Evolutionary conservation across 2,113 vertebrate species (phyloP).

Genomic region (Athene cunicularia): DNA sequence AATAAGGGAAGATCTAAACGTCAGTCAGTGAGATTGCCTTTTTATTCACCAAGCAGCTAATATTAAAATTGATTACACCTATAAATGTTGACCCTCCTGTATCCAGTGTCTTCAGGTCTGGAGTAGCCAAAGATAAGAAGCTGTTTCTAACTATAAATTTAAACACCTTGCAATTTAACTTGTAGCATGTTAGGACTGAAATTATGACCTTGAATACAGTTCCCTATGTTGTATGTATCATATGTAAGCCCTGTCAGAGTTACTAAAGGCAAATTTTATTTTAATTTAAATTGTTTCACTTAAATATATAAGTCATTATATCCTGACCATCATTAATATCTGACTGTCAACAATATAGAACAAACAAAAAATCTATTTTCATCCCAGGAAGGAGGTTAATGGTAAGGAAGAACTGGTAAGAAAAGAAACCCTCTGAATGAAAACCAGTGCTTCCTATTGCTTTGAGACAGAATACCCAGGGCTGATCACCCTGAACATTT

Average conservation of each 20-base stretch:
- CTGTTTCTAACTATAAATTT: not conserved
- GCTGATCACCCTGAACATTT: not conserved
- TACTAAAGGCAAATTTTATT: not conserved
- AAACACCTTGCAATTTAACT: not conserved
- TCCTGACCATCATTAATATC: not conserved
- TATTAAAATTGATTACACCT: not conserved
- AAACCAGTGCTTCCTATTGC: not conserved
- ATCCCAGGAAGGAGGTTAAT: not conserved
- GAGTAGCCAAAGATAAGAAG: not conserved
- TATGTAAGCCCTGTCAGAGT: not conserved
- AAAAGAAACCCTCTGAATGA: not conserved
- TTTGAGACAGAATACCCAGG: not conserved
- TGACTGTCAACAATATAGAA: not conserved
- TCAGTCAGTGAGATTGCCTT: not conserved
- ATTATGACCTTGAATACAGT: not conserved
- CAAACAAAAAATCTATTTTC: not conserved
- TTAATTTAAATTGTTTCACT: not conserved
- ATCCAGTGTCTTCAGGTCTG: not conserved
- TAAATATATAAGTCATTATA: not conserved
- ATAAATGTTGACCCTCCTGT: not conserved
- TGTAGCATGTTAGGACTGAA: not conserved
- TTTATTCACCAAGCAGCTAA: not conserved
- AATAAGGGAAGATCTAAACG: not conserved
- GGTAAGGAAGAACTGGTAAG: not conserved
- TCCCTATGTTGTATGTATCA: not conserved